Evolutionary conservation across 2,113 vertebrate genomes (phyloP).

Genomic region (Grammomys surdaster): DNA sequence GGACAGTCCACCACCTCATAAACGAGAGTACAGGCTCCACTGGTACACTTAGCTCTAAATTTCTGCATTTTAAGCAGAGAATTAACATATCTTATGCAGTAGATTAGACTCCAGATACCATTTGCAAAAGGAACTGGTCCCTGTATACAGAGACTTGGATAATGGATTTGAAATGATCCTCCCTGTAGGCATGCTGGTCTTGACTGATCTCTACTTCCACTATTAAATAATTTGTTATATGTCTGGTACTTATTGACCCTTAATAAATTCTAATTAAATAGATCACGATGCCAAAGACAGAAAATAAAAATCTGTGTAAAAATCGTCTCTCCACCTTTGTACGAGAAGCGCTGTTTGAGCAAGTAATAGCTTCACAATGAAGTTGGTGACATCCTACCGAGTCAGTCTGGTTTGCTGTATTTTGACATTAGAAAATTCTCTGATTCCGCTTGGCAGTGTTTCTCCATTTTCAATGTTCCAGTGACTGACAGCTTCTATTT

Average conservation of each 20-base stretch:
- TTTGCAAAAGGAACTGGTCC: background rate
- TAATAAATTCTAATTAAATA: background rate
- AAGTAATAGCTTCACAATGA: background rate
- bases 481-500: background rate
- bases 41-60: background rate
- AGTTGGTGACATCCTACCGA: background rate
- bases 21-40: background rate
- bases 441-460: slow-evolving; percentile 15
- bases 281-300: background rate
- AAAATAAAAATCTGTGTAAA: background rate
- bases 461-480: background rate
- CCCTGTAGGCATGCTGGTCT: background rate
- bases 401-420: slow-evolving; percentile 26
- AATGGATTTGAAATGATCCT: background rate
- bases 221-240: background rate
- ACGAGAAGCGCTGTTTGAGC: background rate
- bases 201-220: background rate
- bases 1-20: background rate
- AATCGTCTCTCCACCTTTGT: background rate
- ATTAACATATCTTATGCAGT: background rate
- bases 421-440: slow-evolving; percentile 40
- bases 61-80: background rate
- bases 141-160: background rate
- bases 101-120: background rate
- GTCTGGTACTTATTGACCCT: background rate